Evolutionary conservation across 2,797 vertebrate species (phyloP), one percentile per base, ranked within the genome.

Genomic region (Anomalospiza imberbis): DNA sequence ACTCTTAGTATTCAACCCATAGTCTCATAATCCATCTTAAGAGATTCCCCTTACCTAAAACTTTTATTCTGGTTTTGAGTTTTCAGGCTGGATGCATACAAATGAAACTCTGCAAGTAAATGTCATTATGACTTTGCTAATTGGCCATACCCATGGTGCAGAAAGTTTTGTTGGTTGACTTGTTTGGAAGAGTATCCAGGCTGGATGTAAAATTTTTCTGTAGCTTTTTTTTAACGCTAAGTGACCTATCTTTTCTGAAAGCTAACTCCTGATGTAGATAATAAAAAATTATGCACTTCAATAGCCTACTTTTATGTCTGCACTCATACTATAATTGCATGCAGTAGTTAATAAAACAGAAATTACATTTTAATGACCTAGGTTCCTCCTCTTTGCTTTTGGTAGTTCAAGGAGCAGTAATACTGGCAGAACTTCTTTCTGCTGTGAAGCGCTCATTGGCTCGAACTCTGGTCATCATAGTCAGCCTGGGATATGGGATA

Each of bases 401-500:
- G 67, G 12, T 95, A 99, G 99, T 99, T 65, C 98, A 98, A 89
- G 98, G 98, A 47, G 99, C 99, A 53, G 98, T 99, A 88, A 99
- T 99, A 85, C 98, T 99, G 93, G 99, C 99, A 51, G 99, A 99
- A 96, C 97, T 99, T 68, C 98, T 99, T 62, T 99, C 99, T 0
- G 99, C 99, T 16, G 98, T 99, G 90, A 99, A 99, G 96, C 98
- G 99, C 86, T 99, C 99, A 2, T 95, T 99, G 55, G 99, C 99
- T 89, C 98, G 99, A 88, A 99, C 99, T 92, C 97, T 99, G 81
- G 99, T 99, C 89, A 99, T 99, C 93, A 99, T 99, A 54, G 99
- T 99, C 95, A 99, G 99, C 87, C 97, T 99, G 42, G 99, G 99
- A 66, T 99, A 99, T 38, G 99, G 99, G 50, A 99, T 99, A 75